phyloP scores from a whole-genome alignment of 2,113 vertebrate species.

The Cnemophilus loriae region DNA sequence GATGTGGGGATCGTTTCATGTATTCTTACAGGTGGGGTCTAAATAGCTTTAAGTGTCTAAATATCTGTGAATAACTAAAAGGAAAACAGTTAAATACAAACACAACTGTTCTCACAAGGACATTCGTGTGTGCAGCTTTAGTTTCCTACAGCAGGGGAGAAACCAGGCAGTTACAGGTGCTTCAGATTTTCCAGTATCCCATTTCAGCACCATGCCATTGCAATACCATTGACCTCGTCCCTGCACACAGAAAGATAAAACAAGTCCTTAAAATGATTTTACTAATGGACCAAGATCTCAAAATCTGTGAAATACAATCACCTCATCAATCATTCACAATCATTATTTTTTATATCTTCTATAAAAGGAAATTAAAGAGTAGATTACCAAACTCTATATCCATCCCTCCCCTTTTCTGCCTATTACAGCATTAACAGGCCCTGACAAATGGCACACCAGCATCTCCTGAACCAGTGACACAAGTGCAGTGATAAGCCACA shows the following conservation, averaged over 20 bases:
- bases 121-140: neutral
- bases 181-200: neutral
- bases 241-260: neutral
- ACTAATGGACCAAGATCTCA: slow-evolving; percentile 62
- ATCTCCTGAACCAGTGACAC: slow-evolving; percentile 17
- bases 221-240: neutral
- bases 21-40: neutral
- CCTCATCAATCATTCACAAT: slow-evolving; percentile 68
- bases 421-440: slow-evolving; percentile 43
- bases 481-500: slow-evolving; percentile 43
- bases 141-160: neutral
- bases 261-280: slow-evolving; percentile 40
- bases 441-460: slow-evolving; percentile 27
- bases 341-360: slow-evolving; percentile 57
- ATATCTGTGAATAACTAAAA: neutral
- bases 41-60: neutral
- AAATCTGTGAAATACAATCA: slow-evolving; percentile 68
- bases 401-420: neutral
- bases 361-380: slow-evolving; percentile 54
- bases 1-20: neutral
- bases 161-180: neutral
- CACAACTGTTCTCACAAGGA: neutral
- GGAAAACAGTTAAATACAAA: neutral
- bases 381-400: slow-evolving; percentile 32
- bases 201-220: neutral